Conservation (phyloP, 2,797 vertebrate genomes). For the Liparis tanakae region DNA sequence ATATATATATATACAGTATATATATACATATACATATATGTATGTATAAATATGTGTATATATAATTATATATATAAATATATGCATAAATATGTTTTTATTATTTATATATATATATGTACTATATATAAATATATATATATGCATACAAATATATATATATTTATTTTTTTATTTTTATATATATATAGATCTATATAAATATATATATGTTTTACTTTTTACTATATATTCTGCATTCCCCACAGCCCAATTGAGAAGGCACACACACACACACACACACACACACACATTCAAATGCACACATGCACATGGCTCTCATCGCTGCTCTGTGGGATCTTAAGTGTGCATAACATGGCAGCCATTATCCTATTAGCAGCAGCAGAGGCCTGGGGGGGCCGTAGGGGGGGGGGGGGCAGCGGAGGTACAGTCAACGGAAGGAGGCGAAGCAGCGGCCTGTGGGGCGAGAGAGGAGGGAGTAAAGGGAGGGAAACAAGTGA, state of each 20-base stretch:
- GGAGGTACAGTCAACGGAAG: conserved; percentile 26
- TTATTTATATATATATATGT: too few species aligned
- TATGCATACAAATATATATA: too few species aligned
- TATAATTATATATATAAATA: too few species aligned
- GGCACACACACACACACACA: conserved; percentile 14
- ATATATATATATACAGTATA: too few species aligned
- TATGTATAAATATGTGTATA: too few species aligned
- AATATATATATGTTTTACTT: neutral
- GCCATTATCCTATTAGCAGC: conserved; percentile 85
- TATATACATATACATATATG: too few species aligned
- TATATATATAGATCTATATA: too few species aligned
- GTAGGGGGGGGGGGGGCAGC: conserved; percentile 7
- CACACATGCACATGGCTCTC: conserved; percentile 48
- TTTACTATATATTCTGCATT: conserved; percentile 41
- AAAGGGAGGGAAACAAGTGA: conserved; percentile 20
- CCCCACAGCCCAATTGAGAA: conserved; percentile 5
- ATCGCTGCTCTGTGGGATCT: conserved; percentile 69
- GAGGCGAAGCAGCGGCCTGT: conserved; percentile 12
- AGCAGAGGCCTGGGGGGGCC: conserved; percentile 69
- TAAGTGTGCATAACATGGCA: conserved; percentile 84
- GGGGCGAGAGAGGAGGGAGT: conserved; percentile 10
- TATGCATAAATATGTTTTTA: too few species aligned
- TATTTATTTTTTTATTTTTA: too few species aligned
- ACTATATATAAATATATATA: too few species aligned
- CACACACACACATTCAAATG: conserved; percentile 18